Conservation (phyloP, 2,113 vertebrate species). For the Syngnathus typhle region DNA sequence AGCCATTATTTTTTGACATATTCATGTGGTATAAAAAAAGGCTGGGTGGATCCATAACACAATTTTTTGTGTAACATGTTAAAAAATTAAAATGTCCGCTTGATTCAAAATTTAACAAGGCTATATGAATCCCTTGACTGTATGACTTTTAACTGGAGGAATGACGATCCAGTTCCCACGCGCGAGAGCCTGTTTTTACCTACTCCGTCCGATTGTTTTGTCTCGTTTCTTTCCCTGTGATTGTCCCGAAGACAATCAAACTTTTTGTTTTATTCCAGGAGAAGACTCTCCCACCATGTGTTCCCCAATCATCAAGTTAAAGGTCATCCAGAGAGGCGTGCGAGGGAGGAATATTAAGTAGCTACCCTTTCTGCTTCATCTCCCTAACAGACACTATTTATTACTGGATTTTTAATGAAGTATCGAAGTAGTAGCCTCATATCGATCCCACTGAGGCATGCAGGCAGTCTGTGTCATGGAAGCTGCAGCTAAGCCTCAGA, state of each 20-base stretch:
- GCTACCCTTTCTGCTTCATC: neutral
- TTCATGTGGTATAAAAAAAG: too few species aligned
- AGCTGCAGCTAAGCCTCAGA: slow-evolving; percentile 44
- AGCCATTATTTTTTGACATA: too few species aligned
- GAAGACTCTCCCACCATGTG: neutral
- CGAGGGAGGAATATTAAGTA: neutral
- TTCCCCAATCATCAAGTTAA: neutral
- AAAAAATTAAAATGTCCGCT: too few species aligned
- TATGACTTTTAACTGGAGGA: too few species aligned
- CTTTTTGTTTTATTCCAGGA: neutral
- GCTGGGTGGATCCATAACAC: too few species aligned
- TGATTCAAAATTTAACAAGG: too few species aligned
- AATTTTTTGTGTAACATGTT: too few species aligned
- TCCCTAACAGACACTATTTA: neutral
- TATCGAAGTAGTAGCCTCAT: slow-evolving; percentile 7
- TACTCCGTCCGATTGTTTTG: neutral
- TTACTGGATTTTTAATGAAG: slow-evolving; percentile 20
- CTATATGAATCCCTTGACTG: too few species aligned
- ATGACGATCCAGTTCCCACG: too few species aligned
- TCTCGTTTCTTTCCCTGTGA: neutral
- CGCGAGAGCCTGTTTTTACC: too few species aligned
- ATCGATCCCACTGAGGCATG: slow-evolving; percentile 33
- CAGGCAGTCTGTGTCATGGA: slow-evolving; percentile 38
- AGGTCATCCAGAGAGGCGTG: neutral
- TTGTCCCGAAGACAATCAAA: neutral